These are phyloP conservation scores for Numenius phaeopus DNA, from an alignment of 2,797 vertebrate genomes.

Conservation along the genomic window DNA sequence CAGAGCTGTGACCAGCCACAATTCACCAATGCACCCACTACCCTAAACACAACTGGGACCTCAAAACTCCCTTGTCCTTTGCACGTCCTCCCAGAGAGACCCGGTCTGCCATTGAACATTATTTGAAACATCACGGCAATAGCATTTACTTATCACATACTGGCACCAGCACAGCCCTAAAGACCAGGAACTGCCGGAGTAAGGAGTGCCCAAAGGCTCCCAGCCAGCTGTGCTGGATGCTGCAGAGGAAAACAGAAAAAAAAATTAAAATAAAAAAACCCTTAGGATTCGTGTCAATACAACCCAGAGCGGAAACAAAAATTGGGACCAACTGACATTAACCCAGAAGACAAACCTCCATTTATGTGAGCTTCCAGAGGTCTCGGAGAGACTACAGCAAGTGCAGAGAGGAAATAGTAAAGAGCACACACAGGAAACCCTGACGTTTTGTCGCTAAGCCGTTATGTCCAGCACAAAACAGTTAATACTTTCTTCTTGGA, in stretches of 20 bases:
- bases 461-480: not conserved
- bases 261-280: fast-evolving
- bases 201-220: not conserved
- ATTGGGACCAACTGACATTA: not conserved
- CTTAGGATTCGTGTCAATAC: not conserved
- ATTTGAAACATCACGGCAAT: not conserved
- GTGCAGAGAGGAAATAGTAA: conserved; percentile 29
- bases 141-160: not conserved
- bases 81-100: not conserved
- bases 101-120: not conserved
- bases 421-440: conserved; percentile 6
- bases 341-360: not conserved
- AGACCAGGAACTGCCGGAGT: not conserved
- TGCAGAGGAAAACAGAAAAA: not conserved
- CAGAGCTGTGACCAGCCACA: not conserved
- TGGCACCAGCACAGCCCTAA: not conserved
- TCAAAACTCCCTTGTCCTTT: not conserved
- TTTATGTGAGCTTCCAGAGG: not conserved
- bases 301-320: not conserved
- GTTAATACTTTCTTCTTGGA: not conserved
- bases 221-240: not conserved
- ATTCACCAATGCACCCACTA: not conserved
- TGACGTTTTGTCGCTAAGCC: not conserved
- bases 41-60: not conserved
- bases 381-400: not conserved